Evolutionary conservation across 2,113 vertebrate species (phyloP).

Genomic region (Pyrgilauda ruficollis): DNA sequence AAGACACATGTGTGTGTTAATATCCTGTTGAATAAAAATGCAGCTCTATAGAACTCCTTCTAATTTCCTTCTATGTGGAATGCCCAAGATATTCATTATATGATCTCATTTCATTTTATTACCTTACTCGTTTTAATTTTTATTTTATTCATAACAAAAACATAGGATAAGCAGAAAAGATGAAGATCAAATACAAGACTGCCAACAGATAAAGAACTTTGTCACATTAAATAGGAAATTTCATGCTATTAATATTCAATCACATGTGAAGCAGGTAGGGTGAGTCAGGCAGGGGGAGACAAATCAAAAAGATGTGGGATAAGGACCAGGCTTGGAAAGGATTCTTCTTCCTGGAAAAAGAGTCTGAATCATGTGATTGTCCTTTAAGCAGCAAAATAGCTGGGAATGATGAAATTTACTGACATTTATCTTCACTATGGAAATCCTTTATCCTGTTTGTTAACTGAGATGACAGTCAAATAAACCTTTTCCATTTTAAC

Average conservation of each 20-base stretch:
- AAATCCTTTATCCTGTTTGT: not conserved
- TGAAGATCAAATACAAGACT: conserved; percentile 17
- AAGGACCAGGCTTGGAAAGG: not conserved
- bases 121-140: conserved; percentile 49
- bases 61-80: conserved; percentile 67
- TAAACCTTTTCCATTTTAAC: not conserved
- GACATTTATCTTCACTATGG: not conserved
- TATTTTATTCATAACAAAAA: conserved; percentile 55
- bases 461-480: not conserved
- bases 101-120: conserved; percentile 56
- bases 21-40: conserved; percentile 69
- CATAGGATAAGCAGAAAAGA: not conserved
- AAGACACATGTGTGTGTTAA: conserved; percentile 49
- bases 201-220: conserved; percentile 3
- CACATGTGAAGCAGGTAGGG: not conserved
- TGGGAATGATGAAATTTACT: not conserved
- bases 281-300: not conserved
- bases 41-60: conserved; percentile 22
- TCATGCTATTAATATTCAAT: conserved; percentile 44
- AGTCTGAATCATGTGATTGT: not conserved
- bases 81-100: conserved; percentile 32
- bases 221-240: conserved; percentile 36
- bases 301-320: not conserved
- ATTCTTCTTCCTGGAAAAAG: not conserved
- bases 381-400: not conserved